Evolutionary conservation across 2,888 invertebrate genomes (phyloP).

Genomic region (Mamestra brassicae): DNA sequence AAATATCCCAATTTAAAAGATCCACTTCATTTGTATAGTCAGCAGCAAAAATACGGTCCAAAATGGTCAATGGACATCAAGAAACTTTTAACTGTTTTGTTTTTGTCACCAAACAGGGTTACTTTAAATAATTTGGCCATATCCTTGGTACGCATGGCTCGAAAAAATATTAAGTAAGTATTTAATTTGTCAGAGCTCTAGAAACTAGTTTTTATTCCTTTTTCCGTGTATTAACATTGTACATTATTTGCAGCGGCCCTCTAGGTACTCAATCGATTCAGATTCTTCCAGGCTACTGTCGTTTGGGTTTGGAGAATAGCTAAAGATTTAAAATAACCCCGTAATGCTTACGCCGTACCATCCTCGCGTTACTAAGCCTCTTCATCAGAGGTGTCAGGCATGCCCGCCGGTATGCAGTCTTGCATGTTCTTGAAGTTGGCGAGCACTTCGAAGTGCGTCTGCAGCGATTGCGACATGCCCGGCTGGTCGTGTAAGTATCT

Average conservation of each 20-base stretch:
- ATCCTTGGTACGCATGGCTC: not conserved
- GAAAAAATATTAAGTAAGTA: no score
- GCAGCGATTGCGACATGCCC: conserved; percentile 88
- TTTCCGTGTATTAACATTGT: no score
- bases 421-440: conserved; percentile 89
- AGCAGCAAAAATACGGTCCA: not conserved
- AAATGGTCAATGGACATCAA: not conserved
- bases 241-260: no score
- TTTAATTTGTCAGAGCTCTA: no score
- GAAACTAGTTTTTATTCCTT: no score
- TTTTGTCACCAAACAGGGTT: not conserved
- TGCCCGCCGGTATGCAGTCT: conserved; percentile 61
- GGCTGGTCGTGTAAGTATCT: conserved; percentile 78
- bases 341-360: no score
- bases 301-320: no score
- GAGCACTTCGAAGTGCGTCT: conserved; percentile 95
- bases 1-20: not conserved
- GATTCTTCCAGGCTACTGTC: no score
- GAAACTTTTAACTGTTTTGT: no score
- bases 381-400: conserved; percentile 69
- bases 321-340: no score
- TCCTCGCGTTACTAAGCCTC: conserved; percentile 1
- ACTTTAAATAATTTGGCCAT: not conserved
- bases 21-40: not conserved
- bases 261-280: no score